Conservation (phyloP, 2,113 vertebrate species). For the Eclectus roratus region DNA sequence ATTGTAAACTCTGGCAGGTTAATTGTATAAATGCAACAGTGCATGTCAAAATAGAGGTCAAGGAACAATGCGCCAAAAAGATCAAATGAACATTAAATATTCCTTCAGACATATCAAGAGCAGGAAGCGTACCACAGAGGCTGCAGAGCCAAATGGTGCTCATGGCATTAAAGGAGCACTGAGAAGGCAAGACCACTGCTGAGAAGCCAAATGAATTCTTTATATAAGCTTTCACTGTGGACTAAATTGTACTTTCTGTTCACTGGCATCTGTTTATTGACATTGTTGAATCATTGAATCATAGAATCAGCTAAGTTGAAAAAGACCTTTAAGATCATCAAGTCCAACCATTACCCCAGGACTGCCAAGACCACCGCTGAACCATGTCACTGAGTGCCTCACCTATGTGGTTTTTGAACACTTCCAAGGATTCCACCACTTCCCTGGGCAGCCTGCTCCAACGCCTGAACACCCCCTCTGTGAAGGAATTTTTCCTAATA, state of each 20-base stretch:
- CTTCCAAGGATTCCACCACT: background rate
- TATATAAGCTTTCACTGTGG: background rate
- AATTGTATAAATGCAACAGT: slow-evolving; percentile 18
- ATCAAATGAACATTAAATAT: slow-evolving; percentile 23
- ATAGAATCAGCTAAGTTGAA: background rate
- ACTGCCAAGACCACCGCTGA: background rate
- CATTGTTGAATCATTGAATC: background rate
- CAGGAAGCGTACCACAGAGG: background rate
- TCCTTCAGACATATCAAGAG: background rate
- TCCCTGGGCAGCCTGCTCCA: background rate
- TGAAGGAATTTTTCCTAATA: background rate
- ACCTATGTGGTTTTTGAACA: background rate
- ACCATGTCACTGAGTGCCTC: background rate
- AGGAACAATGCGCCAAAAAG: slow-evolving; percentile 12
- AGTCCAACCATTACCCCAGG: background rate
- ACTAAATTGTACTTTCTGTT: background rate
- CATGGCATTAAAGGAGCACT: background rate
- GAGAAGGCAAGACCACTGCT: background rate
- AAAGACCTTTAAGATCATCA: background rate
- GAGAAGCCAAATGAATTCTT: background rate
- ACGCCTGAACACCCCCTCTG: background rate
- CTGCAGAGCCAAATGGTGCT: background rate
- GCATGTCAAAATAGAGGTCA: slow-evolving; percentile 2
- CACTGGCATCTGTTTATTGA: background rate
- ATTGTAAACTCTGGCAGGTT: background rate